phyloP scores from a whole-genome alignment of 2,888 invertebrate species.

The Limnephilus auricula region DNA sequence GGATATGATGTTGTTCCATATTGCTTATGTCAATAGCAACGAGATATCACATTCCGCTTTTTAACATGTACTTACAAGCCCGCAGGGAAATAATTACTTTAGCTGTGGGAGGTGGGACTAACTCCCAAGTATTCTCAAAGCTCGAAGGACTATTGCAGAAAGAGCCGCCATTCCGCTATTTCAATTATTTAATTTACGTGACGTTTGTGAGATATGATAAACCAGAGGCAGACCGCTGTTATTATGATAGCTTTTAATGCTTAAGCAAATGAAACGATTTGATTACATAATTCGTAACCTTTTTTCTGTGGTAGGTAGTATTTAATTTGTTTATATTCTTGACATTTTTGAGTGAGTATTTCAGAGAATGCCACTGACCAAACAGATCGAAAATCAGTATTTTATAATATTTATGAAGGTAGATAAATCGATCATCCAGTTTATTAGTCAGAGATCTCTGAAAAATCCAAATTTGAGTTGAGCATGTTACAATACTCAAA shows the following conservation, averaged over 20 bases:
- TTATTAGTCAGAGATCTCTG: no score
- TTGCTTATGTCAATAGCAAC: not conserved
- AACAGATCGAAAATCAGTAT: not conserved
- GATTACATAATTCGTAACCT: no score
- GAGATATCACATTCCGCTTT: not conserved
- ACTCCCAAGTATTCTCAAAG: not conserved
- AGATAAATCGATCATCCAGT: no score
- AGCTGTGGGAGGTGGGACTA: not conserved
- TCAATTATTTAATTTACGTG: not conserved
- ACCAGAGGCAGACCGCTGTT: not conserved
- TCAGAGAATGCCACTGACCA: no score
- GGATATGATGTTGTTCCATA: no score
- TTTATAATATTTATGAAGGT: not conserved
- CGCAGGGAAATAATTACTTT: not conserved
- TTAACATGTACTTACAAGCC: not conserved
- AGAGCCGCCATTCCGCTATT: not conserved
- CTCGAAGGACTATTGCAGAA: not conserved
- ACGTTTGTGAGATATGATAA: not conserved
- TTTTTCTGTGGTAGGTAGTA: no score
- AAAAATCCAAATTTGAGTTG: no score
- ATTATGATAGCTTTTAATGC: not conserved
- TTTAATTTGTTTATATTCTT: no score
- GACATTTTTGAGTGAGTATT: no score
- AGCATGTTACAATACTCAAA: no score
- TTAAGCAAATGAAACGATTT: not conserved